phyloP scores from a whole-genome alignment of 2,113 vertebrate species.

The Neolamprologus falcicula region DNA sequence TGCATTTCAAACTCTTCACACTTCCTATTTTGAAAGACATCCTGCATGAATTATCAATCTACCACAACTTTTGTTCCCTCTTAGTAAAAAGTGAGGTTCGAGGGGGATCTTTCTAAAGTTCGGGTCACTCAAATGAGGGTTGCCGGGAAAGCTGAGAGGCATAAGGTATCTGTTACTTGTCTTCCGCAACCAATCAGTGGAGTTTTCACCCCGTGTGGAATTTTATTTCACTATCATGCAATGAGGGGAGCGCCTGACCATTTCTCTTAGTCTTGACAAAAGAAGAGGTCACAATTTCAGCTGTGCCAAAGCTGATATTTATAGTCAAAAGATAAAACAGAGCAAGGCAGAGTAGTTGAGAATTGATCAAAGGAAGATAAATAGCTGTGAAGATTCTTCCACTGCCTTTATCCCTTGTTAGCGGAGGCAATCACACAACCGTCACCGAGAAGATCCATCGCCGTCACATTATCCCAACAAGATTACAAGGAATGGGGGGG shows the following conservation, averaged over 20 bases:
- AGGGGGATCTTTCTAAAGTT: not conserved
- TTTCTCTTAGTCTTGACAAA: not conserved
- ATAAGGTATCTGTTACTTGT: not conserved
- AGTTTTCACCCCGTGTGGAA: not conserved
- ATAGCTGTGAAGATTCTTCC: slow-evolving; percentile 29
- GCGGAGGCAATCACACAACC: slow-evolving; percentile 47
- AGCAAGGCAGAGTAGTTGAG: not conserved
- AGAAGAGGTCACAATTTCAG: not conserved
- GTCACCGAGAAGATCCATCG: slow-evolving; percentile 44
- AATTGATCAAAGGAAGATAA: slow-evolving; percentile 54
- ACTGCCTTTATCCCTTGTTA: slow-evolving; percentile 50
- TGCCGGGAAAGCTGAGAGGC: not conserved
- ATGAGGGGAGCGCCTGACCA: not conserved
- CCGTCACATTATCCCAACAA: slow-evolving; percentile 40
- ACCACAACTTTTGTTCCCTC: slow-evolving; percentile 3
- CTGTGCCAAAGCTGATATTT: not conserved
- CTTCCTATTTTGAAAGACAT: slow-evolving; percentile 41
- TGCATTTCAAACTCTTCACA: slow-evolving; percentile 39
- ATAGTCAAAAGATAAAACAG: not conserved
- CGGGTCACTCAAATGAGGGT: not conserved
- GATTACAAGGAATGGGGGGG: not conserved
- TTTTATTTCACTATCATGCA: not conserved
- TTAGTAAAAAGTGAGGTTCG: not conserved
- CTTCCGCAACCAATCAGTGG: not conserved
- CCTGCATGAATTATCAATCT: slow-evolving; percentile 46